A percentile compares a stretch with the other conserved stretches of the same genome.
Evolutionary conservation across 2,113 vertebrate species (phyloP).

Genomic region (Callospermophilus lateralis): DNA sequence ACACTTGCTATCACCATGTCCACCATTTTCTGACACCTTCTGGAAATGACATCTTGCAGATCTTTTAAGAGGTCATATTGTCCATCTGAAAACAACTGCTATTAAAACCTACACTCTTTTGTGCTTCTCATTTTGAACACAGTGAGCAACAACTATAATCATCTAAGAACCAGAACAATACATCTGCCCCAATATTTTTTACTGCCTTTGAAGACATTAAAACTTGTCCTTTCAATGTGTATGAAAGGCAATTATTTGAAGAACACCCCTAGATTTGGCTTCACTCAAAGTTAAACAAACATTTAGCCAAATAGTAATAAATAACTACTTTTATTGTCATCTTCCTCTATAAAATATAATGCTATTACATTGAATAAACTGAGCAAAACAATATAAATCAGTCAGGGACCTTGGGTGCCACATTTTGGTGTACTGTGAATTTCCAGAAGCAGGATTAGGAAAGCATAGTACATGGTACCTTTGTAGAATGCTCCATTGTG

Average conservation of each 20-base stretch:
- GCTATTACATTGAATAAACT: background rate
- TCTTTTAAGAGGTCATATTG: background rate
- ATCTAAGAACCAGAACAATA: constrained; percentile 7
- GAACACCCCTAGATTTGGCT: background rate
- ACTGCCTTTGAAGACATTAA: constrained; percentile 14
- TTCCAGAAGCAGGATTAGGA: background rate
- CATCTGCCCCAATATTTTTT: background rate
- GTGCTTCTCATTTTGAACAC: constrained; percentile 2
- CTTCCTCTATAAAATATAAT: constrained; percentile 41
- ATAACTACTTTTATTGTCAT: background rate
- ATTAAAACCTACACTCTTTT: background rate
- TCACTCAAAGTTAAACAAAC: constrained; percentile 29
- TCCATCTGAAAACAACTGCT: background rate
- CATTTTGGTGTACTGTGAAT: background rate
- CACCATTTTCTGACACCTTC: background rate
- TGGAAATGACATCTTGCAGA: background rate
- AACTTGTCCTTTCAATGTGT: constrained; percentile 9
- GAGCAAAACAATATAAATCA: constrained; percentile 25
- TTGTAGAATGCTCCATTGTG: constrained; percentile 99
- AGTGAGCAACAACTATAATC: background rate
- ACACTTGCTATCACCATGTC: background rate
- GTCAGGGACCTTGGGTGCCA: accelerated
- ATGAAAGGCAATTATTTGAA: background rate
- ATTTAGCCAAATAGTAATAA: background rate
- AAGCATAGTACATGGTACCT: constrained; percentile 87